These are phyloP conservation scores for Hemichromis elongatus DNA, from an alignment of 2,113 vertebrate species.

Conservation along the genomic window DNA sequence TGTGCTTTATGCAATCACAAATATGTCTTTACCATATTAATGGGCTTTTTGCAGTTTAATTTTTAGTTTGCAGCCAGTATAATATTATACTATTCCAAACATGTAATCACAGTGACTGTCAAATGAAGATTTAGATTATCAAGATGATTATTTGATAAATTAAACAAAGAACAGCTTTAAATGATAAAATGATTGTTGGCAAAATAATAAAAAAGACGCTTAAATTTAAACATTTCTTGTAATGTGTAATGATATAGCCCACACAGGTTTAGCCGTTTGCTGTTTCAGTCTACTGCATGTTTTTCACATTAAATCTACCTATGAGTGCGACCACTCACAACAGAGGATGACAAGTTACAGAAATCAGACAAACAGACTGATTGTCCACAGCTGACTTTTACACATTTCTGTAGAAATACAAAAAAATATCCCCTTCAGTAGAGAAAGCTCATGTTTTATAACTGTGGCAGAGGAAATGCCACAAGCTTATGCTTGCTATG, in stretches of 20 bases:
- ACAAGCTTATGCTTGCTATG: not conserved
- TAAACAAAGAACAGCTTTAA: not conserved
- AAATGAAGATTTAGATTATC: not conserved
- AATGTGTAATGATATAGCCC: not conserved
- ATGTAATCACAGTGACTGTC: not conserved
- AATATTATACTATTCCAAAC: not conserved
- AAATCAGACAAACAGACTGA: not conserved
- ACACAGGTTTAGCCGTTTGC: not conserved
- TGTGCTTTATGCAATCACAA: constrained; percentile 48
- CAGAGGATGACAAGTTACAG: not conserved
- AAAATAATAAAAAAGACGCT: not conserved
- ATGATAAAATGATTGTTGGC: not conserved
- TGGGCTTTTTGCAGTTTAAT: constrained; percentile 4
- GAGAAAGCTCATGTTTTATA: not conserved
- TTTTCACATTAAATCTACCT: not conserved
- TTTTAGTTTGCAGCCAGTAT: not conserved
- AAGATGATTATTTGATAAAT: constrained; percentile 15
- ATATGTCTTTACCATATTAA: constrained; percentile 48
- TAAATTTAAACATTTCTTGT: not conserved
- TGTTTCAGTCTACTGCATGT: not conserved
- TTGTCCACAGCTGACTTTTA: constrained; percentile 18
- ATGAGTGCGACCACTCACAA: not conserved
- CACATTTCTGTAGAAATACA: not conserved
- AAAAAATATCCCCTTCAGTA: not conserved
- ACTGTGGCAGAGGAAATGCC: not conserved